phyloP scores from a whole-genome alignment of 53 echinoderm and acorn worm genomes.

The Zoroaster sp. region DNA sequence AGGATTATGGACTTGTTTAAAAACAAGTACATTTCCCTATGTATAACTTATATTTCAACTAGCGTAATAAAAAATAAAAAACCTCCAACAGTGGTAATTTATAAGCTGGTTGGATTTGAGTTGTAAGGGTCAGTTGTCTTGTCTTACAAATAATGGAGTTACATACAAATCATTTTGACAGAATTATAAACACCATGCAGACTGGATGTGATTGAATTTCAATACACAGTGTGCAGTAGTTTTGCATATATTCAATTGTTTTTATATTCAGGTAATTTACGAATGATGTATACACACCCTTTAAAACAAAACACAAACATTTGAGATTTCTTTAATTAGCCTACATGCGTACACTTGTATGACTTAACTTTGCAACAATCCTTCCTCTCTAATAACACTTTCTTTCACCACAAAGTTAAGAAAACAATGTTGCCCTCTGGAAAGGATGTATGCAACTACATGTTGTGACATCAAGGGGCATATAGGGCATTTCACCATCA shows the following conservation, averaged over 20 bases:
- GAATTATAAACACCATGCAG: background rate
- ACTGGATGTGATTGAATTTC: no score
- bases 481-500: background rate
- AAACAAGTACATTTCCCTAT: background rate
- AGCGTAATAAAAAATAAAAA: background rate
- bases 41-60: no score
- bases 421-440: background rate
- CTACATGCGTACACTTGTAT: background rate
- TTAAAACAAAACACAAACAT: background rate
- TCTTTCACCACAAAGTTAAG: background rate
- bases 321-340: background rate
- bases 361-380: background rate
- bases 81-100: background rate
- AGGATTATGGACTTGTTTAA: background rate
- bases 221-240: no score
- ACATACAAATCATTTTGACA: background rate
- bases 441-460: background rate
- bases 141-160: background rate
- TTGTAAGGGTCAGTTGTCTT: background rate
- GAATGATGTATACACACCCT: background rate
- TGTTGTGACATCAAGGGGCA: background rate
- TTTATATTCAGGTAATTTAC: no score
- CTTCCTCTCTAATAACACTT: background rate
- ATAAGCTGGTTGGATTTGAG: background rate
- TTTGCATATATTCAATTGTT: no score